Base-by-base conservation (phyloP, 2,113 vertebrate species). In the Alethe diademata region DNA sequence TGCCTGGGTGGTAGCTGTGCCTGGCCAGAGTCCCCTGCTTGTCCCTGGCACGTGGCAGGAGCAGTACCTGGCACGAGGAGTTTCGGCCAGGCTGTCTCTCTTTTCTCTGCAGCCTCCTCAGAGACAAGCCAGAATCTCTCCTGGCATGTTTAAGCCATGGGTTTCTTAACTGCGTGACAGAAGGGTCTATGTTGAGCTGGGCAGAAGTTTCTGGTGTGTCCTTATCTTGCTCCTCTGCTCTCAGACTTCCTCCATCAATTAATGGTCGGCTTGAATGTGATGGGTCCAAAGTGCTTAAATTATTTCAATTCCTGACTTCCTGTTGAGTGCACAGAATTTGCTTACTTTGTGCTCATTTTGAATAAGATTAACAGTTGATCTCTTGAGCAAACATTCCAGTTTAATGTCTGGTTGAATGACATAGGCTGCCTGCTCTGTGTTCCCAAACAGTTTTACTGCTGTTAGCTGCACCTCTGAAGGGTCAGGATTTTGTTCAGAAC, bases 341-440 rank as follows among this genome's bases (percentile, higher is more conserved):
- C 93, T 89, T 93, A 11, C 54, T 95, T 87, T 84, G 76, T 92
- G 26, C 87, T 80, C 43, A n/a, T 91, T 93, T 78, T 67, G 78
- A 92, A 1, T 70, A 67, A 92, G 91, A 81, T 81, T 84, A 93
- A 62, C 51, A 81, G 86, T 67, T 84, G 69, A 89, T 86, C 76
- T 89, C 69, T 94, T 95, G 86, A 93, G 78, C 89, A 92, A 93
- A 84, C 40, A 35, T 78, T 58, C 40, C 1, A 13, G 9, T 87
- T 84, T 78, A 45, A 71, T 57, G 93, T 72, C 84, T 51, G 60
- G 91, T 60, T 82, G 84, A 87, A 31, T 43, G 70, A 64, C 56
- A 69, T 3, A 19, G 79, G 35, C 83, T 62, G 66, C 73, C 76
- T 76, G 88, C 45, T 79, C 78, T n/a, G 23, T 38, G 76, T 19